A percentile compares a stretch with the other conserved stretches of the same genome.
phyloP scores from a whole-genome alignment of 2,888 invertebrate genomes.

The Enchytraeus crypticus region DNA sequence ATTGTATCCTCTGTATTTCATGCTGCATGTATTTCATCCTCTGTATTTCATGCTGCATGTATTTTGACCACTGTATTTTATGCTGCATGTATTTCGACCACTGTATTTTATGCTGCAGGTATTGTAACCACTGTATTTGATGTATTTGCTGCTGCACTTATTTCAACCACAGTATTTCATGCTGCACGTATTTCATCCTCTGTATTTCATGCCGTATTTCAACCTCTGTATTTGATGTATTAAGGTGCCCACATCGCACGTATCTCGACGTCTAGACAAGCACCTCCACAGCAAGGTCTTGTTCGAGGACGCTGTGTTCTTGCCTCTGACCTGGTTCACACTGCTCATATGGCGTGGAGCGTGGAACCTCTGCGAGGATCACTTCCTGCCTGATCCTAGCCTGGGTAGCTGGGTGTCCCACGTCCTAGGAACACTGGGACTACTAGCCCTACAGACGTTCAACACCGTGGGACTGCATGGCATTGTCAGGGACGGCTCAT shows the following conservation, averaged over 20 bases:
- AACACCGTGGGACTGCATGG: constrained; percentile 27
- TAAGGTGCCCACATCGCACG: constrained; percentile 6
- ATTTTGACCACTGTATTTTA: no score
- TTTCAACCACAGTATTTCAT: no score
- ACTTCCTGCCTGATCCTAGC: constrained; percentile 21
- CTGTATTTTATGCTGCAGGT: no score
- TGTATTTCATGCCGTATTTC: no score
- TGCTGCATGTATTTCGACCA: no score
- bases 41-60: no score
- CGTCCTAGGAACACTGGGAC: constrained; percentile 20
- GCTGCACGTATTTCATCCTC: no score
- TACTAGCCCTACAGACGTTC: constrained; percentile 24
- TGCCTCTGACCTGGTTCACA: constrained; percentile 23
- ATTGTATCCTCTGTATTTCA: no score
- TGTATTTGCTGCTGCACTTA: no score
- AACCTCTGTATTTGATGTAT: no score
- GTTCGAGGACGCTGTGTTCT: constrained; percentile 24
- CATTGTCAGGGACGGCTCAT: constrained; percentile 26
- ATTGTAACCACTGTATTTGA: no score
- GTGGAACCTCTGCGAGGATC: constrained; percentile 24
- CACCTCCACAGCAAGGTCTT: constrained; percentile 14
- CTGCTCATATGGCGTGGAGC: constrained; percentile 28
- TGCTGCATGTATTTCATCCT: no score
- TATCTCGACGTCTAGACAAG: constrained; percentile 14
- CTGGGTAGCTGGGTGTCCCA: constrained; percentile 27